Percentiles rank a stretch among this genome's conserved stretches.
Conservation (phyloP, 2,113 vertebrate genomes). For the Athene cunicularia region DNA sequence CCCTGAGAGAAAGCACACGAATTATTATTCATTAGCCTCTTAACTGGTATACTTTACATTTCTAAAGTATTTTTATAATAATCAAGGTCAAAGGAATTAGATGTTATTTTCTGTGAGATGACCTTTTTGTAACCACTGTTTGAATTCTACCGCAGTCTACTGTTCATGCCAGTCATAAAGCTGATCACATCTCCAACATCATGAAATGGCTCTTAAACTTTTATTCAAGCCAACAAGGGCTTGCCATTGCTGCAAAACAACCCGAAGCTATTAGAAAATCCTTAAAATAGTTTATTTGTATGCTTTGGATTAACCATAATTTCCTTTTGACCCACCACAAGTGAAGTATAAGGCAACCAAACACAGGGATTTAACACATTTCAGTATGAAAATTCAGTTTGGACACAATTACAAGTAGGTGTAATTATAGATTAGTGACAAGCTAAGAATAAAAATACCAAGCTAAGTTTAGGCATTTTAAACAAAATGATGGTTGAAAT, state of each 20-base stretch:
- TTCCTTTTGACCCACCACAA: background rate
- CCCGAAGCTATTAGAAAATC: conserved; percentile 74
- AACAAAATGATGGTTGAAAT: background rate
- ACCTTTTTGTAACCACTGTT: background rate
- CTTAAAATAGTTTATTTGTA: conserved; percentile 63
- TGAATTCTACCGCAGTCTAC: background rate
- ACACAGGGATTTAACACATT: background rate
- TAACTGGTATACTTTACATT: background rate
- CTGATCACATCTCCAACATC: conserved; percentile 41
- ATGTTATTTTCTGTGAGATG: background rate
- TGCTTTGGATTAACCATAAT: background rate
- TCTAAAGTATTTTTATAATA: background rate
- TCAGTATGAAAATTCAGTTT: background rate
- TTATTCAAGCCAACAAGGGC: conserved; percentile 77
- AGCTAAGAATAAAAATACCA: background rate
- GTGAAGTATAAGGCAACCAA: background rate
- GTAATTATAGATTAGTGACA: background rate
- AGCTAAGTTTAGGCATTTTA: background rate
- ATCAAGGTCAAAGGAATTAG: background rate
- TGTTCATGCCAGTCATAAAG: conserved; percentile 74
- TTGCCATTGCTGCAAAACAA: conserved; percentile 78
- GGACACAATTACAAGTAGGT: background rate
- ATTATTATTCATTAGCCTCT: background rate
- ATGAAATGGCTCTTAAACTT: conserved; percentile 72
- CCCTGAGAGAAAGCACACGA: background rate